phyloP scores from a whole-genome alignment of 1,140 invertebrate species.

The Orussus abietinus region DNA sequence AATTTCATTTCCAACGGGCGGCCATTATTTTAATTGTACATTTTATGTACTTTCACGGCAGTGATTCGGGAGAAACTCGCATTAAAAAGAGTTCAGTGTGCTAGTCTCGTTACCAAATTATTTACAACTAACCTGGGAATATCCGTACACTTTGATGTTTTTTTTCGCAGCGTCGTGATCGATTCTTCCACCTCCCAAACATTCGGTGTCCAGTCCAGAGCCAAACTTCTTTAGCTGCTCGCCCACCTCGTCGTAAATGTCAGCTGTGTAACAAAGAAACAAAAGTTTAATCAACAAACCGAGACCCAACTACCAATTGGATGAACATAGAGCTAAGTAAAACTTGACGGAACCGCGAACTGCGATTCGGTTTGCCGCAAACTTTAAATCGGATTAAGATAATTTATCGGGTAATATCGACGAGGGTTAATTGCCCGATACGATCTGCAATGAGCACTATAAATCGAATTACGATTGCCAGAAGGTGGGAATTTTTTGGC shows the following conservation, averaged over 20 bases:
- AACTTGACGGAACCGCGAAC: no score
- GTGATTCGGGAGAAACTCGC: no score
- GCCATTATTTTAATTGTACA: no score
- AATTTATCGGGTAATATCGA: slow-evolving; percentile 6
- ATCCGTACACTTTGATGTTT: slow-evolving; percentile 79
- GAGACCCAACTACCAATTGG: no score
- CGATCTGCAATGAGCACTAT: no score
- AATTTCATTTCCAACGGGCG: no score
- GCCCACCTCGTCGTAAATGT: slow-evolving; percentile 65
- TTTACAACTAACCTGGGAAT: slow-evolving; percentile 74
- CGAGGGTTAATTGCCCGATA: background rate
- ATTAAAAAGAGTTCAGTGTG: no score
- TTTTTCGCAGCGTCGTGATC: slow-evolving; percentile 70
- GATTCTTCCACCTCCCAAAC: slow-evolving; percentile 82
- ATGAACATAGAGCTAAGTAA: no score
- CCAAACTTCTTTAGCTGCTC: slow-evolving; percentile 48
- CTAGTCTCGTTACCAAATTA: no score
- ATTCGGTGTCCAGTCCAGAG: slow-evolving; percentile 60
- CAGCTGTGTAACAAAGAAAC: slow-evolving; percentile 51
- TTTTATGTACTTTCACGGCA: no score
- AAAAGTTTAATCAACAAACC: slow-evolving; percentile 17
- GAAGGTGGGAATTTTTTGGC: no score
- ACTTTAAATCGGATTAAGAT: background rate
- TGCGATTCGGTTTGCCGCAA: slow-evolving; percentile 9
- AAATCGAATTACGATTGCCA: no score